Percentiles rank a stretch among this genome's conserved stretches.
phyloP scores from a whole-genome alignment of 2,888 invertebrate species.

The Apamea sordens region DNA sequence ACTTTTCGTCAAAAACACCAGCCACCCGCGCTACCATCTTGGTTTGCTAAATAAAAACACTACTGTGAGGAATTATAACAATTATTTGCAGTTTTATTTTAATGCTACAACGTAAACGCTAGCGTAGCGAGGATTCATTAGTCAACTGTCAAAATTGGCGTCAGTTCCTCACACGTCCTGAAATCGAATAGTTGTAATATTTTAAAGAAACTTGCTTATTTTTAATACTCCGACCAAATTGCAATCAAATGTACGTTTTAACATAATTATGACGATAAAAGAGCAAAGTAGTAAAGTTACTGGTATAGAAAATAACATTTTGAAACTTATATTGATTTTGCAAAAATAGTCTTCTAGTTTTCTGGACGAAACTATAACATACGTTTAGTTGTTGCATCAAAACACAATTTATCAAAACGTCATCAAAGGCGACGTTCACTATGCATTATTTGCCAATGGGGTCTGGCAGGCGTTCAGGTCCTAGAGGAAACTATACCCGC shows the following conservation, averaged over 20 bases:
- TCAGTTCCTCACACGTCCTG: constrained; percentile 73
- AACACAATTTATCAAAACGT: background rate
- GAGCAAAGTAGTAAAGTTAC: background rate
- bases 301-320: background rate
- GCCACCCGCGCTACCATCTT: constrained; percentile 92
- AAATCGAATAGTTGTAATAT: constrained; percentile 35
- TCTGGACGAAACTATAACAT: background rate
- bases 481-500: background rate
- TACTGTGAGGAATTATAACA: constrained; percentile 55
- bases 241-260: background rate
- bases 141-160: constrained; percentile 81
- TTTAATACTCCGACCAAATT: background rate
- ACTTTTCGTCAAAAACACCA: constrained; percentile 92
- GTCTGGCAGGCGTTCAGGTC: background rate
- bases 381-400: constrained; percentile 43
- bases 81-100: constrained; percentile 64
- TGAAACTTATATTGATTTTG: background rate
- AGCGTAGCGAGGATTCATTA: constrained; percentile 67
- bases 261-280: background rate
- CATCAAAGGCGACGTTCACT: background rate
- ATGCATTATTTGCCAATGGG: background rate
- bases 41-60: constrained; percentile 58
- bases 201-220: background rate
- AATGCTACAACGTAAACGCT: constrained; percentile 69
- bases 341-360: background rate